Evolutionary conservation across 2,113 vertebrate species (phyloP).

Genomic region (Patagioenas fasciata): DNA sequence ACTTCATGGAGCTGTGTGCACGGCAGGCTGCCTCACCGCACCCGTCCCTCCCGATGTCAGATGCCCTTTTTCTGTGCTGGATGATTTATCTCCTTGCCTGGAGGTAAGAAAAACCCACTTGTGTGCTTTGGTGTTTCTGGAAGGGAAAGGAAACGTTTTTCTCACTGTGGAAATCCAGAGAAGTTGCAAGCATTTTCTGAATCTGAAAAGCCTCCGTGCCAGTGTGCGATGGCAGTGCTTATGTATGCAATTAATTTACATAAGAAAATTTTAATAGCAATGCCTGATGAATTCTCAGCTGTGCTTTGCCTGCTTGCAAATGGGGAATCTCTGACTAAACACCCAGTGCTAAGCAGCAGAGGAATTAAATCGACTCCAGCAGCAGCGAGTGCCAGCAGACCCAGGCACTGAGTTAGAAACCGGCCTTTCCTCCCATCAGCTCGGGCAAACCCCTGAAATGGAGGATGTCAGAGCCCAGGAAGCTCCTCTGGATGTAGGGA

Average conservation of each 20-base stretch:
- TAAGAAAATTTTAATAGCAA: not conserved
- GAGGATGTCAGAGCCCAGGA: accelerated
- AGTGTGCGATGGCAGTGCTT: not conserved
- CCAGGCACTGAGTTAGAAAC: accelerated
- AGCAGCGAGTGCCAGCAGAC: accelerated
- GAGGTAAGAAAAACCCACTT: not conserved
- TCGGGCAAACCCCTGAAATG: accelerated
- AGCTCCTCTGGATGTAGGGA: not conserved
- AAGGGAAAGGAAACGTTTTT: not conserved
- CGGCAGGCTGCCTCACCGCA: not conserved
- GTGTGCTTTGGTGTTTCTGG: not conserved
- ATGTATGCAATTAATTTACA: not conserved
- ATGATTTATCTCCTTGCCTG: not conserved
- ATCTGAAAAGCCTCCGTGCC: not conserved
- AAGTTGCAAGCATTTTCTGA: not conserved
- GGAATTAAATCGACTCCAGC: not conserved
- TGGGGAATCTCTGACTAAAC: not conserved
- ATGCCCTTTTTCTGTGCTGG: not conserved
- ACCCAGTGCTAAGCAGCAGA: not conserved
- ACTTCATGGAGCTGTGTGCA: accelerated
- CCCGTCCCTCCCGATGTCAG: not conserved
- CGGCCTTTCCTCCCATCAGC: not conserved
- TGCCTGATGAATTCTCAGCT: not conserved
- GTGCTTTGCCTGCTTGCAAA: not conserved
- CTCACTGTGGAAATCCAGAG: not conserved